Evolutionary conservation across 2,113 vertebrate genomes (phyloP).

Genomic region (Onychorhynchus coronatus): DNA sequence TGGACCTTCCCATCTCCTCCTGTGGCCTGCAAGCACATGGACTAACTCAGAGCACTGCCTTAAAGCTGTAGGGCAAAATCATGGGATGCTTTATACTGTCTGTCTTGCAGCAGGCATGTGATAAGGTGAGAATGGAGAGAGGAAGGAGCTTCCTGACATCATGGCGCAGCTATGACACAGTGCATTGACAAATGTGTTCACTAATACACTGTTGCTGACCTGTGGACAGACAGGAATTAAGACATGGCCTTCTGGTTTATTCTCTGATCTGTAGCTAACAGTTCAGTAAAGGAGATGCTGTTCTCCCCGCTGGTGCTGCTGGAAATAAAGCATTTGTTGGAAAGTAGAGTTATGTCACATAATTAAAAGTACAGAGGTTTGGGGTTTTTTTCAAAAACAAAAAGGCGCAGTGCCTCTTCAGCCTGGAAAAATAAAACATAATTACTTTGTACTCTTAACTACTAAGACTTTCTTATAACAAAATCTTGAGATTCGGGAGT

Average conservation of each 20-base stretch:
- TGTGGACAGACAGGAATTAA: not conserved
- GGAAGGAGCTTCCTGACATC: not conserved
- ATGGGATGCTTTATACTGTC: not conserved
- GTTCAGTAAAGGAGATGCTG: not conserved
- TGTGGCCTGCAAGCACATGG: not conserved
- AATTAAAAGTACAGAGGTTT: not conserved
- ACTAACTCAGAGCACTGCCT: not conserved
- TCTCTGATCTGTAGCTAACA: conserved; percentile 1
- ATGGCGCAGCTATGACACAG: not conserved
- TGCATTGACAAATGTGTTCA: not conserved
- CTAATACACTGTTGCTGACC: not conserved
- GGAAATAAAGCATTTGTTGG: conserved; percentile 10
- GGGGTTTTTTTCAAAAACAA: not conserved
- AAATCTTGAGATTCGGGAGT: not conserved
- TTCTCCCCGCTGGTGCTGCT: not conserved
- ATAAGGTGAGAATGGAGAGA: not conserved
- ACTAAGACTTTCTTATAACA: not conserved
- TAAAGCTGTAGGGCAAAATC: fast-evolving
- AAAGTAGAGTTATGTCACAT: not conserved
- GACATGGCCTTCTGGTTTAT: not conserved
- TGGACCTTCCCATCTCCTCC: fast-evolving
- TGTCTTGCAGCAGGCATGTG: fast-evolving
- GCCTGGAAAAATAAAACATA: not conserved
- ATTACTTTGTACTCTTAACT: not conserved
- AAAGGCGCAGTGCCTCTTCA: not conserved